Evolutionary conservation across 2,888 invertebrate species (phyloP), one percentile per base, ranked within the genome.

Genomic region (Drosophila engyochracea): DNA sequence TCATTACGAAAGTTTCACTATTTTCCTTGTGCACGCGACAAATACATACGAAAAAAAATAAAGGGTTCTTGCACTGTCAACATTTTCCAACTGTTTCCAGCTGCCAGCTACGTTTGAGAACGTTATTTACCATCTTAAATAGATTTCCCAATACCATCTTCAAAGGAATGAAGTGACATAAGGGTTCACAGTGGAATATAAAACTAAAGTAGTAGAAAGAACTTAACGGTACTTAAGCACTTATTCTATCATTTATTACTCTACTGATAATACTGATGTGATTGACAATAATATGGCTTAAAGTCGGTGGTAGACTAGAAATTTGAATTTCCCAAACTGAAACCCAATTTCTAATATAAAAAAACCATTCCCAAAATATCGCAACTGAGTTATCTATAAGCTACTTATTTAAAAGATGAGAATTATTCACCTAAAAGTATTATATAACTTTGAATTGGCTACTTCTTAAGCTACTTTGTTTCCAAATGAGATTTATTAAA

Each of bases 1-100:
- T 79, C 81, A 80, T 80, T 79, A 80, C 74, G 70, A 79, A 79
- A 79, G 67, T 79, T 79, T 80, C 74, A 63, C 67, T 62, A 68
- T 59, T 74, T 67, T 67, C 67, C 53, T 53, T 53, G 39, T 31
- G 57, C 69, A 66, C 52, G 52, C 47, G 35, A 22, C 59, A 79
- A 79, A 64, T 52, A 47, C 63, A 61, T 22, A 28, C 16, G 47
- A 16, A 59, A 69, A 66, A 66, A 62, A 59, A 55, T 39, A 39
- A 57, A 41, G 28, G 28, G 28, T 57, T 39, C 70, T 74, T 63
- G 58, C 59, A 52, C 31, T 16, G 37, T 35, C 63, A 57, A 75
- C 60, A 64, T 52, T 63, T 68, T 53, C 70, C 58, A 44, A 54
- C 58, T 54, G 49, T 47, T 66, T 16, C 30, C 33, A 53, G 49